phyloP scores from a whole-genome alignment of 2,113 vertebrate genomes.

The Tragelaphus strepsiceros region DNA sequence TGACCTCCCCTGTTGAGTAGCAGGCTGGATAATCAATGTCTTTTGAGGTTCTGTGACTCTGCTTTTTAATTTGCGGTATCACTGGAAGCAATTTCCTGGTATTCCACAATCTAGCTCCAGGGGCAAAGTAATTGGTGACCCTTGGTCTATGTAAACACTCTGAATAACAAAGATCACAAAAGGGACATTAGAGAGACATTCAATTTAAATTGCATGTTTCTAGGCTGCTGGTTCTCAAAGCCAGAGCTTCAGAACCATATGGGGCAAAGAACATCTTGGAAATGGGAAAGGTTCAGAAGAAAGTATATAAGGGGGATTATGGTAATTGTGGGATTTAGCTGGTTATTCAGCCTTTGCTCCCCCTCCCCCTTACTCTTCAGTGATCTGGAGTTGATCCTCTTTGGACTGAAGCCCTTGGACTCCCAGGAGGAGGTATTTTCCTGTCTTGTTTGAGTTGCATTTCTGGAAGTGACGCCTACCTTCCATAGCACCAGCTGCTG shows the following conservation, averaged over 20 bases:
- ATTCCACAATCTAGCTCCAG: conserved; percentile 62
- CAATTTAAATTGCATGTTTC: conserved; percentile 60
- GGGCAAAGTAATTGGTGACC: conserved; percentile 76
- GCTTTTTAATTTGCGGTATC: conserved; percentile 73
- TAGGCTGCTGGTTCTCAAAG: conserved; percentile 36
- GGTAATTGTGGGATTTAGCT: not conserved
- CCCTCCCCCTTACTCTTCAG: not conserved
- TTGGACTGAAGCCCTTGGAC: not conserved
- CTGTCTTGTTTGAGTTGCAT: not conserved
- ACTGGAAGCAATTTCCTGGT: conserved; percentile 72
- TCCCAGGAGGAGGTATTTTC: not conserved
- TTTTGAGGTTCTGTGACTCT: conserved; percentile 62
- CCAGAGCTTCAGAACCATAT: not conserved
- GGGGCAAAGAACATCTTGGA: not conserved
- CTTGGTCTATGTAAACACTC: conserved; percentile 68
- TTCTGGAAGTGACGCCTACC: not conserved
- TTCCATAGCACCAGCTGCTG: accelerated
- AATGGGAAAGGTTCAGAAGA: not conserved
- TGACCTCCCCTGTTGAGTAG: conserved; percentile 24
- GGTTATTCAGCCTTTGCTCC: not conserved
- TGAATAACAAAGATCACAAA: conserved; percentile 68
- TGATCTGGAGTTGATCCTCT: not conserved
- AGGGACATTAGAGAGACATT: conserved; percentile 38
- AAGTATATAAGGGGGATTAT: too few species aligned
- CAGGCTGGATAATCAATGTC: conserved; percentile 56